Percentiles rank a stretch among this genome's conserved stretches.
Conservation (phyloP, 2,797 vertebrate species). For the Chaenodraco wilsoni region DNA sequence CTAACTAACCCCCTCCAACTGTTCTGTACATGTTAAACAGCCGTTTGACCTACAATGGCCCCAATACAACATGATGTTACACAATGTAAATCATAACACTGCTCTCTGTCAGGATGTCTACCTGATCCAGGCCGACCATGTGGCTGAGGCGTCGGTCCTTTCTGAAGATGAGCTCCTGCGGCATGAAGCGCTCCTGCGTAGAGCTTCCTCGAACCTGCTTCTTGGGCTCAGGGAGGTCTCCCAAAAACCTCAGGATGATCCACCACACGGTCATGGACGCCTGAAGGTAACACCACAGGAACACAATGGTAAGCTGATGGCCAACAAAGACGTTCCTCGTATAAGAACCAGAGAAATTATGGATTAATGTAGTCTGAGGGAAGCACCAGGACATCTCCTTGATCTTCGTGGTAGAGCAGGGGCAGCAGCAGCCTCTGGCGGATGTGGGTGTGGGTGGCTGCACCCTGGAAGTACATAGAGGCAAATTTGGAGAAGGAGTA, state of each 20-base stretch:
- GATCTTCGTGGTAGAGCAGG: constrained; percentile 92
- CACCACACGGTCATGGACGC: constrained; percentile 91
- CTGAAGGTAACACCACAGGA: constrained; percentile 69
- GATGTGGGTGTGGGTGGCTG: constrained; percentile 86
- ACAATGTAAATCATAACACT: neutral
- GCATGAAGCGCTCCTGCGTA: constrained; percentile 56
- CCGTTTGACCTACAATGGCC: no score
- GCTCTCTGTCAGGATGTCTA: constrained; percentile 24
- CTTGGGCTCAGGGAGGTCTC: constrained; percentile 92
- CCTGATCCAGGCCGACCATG: constrained; percentile 84
- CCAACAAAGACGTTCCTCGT: neutral
- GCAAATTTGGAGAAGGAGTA: constrained; percentile 95
- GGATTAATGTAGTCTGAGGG: neutral
- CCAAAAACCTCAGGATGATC: constrained; percentile 96
- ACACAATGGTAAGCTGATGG: neutral
- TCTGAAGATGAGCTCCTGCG: constrained; percentile 72
- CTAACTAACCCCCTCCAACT: no score
- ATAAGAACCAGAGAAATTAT: neutral
- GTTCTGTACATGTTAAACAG: no score
- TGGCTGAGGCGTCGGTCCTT: constrained; percentile 81
- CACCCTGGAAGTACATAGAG: constrained; percentile 93
- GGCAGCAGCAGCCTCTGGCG: constrained; percentile 87
- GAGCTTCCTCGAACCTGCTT: constrained; percentile 53
- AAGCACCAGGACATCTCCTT: constrained; percentile 87
- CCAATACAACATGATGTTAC: neutral